Evolutionary conservation across 2,888 invertebrate species (phyloP), one percentile per base, ranked within the genome.

Genomic region (Pyralis farinalis): DNA sequence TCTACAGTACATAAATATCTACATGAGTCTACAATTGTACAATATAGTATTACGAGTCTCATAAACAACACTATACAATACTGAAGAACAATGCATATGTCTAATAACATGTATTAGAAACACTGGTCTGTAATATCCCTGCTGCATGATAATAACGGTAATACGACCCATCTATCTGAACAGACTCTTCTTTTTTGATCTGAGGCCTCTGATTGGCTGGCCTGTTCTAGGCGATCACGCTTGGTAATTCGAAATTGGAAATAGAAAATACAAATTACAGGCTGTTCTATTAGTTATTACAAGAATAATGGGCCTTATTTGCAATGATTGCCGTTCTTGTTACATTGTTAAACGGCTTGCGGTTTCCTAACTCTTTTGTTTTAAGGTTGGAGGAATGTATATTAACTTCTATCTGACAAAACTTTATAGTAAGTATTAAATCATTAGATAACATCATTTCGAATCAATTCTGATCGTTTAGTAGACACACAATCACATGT

Each of bases 191-290:
- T 61, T 67, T 69, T 70, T 63, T 57, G 58, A 71, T 65, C 50
- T 37, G 42, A 43, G 49, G 45, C 22, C 46, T 49, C 42, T 55
- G 58, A 71, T 71, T 71, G 65, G 41, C 44, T 45, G 38, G 47
- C 46, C 47, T 46, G 44, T 25, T 25, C 44, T 45, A 51, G 57
- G 56, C 57, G 53, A 57, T 57, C 52, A 49, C 51, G 46, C 46
- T 54, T 53, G 54, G 60, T 63, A 65, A 76, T 75, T 73, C 63
- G 46, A 68, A 68, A 74, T 71, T 69, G 64, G 55, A 72, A 68
- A 72, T 72, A 64, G 69, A 70, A 68, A 68, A 65, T 68, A 54
- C 36, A 69, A 70, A 71, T 73, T 68, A 63, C 52, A 48, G 44
- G 55, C 58, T 58, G 42, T 52, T 45, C 63, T 64, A 70, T 64